These are phyloP conservation scores for Hiodon alosoides DNA, from an alignment of 2,113 vertebrate genomes.

Conservation along the genomic window DNA sequence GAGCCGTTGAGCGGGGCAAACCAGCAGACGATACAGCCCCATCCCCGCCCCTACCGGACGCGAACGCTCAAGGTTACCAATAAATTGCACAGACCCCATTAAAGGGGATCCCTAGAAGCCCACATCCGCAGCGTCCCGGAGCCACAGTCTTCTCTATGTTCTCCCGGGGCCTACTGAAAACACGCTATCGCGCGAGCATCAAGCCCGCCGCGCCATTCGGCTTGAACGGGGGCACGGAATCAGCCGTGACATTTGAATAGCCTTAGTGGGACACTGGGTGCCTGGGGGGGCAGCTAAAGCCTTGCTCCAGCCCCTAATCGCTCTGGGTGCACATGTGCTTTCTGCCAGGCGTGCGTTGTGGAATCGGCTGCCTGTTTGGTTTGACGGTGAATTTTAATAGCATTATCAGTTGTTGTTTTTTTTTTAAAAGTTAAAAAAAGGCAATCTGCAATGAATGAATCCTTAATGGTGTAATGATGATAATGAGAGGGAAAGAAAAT, in stretches of 20 bases:
- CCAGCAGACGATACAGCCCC: constrained; percentile 31
- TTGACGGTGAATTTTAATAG: no score
- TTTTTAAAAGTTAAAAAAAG: no score
- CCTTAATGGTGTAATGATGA: no score
- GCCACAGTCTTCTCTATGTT: no score
- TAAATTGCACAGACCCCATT: constrained; percentile 47
- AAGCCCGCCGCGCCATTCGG: background rate
- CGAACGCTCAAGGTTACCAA: constrained; percentile 18
- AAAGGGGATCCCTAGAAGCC: constrained; percentile 40
- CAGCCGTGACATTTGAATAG: constrained; percentile 47
- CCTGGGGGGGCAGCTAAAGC: constrained; percentile 37
- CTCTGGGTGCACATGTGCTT: no score
- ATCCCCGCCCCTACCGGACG: constrained; percentile 23
- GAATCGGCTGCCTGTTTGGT: no score
- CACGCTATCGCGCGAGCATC: no score
- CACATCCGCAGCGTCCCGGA: no score
- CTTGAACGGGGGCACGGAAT: constrained; percentile 34
- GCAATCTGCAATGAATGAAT: no score
- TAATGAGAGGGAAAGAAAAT: no score
- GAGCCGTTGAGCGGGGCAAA: constrained; percentile 38
- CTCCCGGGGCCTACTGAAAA: no score
- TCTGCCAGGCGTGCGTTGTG: background rate
- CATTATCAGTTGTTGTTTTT: no score
- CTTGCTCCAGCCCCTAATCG: constrained; percentile 22
- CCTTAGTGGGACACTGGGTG: constrained; percentile 20